A percentile compares a stretch with the other conserved stretches of the same genome.
These are phyloP conservation scores for Vollenhovia emeryi DNA, from an alignment of 1,140 invertebrate species.

Conservation along the genomic window DNA sequence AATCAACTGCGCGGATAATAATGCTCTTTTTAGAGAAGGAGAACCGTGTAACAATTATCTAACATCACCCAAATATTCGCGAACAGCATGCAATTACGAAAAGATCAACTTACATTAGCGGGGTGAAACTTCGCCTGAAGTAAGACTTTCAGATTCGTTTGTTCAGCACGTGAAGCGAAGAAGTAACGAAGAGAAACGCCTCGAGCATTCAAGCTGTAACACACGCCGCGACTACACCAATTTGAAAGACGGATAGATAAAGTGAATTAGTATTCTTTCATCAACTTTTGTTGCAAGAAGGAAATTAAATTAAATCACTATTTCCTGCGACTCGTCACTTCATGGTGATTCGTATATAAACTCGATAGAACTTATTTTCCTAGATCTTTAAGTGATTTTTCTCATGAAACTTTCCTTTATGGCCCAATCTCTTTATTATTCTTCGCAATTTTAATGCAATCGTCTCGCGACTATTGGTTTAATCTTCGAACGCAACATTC, in stretches of 20 bases:
- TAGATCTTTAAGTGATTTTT: background rate
- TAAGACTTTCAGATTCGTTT: background rate
- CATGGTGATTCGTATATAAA: background rate
- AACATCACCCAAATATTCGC: background rate
- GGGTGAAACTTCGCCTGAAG: background rate
- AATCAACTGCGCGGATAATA: slow-evolving; percentile 33
- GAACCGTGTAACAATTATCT: background rate
- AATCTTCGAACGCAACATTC: background rate
- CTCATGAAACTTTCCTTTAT: background rate
- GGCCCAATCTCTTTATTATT: background rate
- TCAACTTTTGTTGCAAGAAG: background rate
- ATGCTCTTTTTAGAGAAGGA: background rate
- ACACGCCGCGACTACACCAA: background rate
- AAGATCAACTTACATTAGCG: slow-evolving; percentile 10
- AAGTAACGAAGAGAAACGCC: background rate
- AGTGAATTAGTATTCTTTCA: background rate
- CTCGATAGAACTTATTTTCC: background rate
- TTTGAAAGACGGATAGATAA: background rate
- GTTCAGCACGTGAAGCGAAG: background rate
- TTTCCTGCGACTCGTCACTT: background rate
- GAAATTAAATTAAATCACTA: background rate
- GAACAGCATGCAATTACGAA: background rate
- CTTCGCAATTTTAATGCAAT: background rate
- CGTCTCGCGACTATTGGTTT: background rate
- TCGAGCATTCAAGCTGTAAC: background rate